Evolutionary conservation across 2,797 vertebrate genomes (phyloP), one percentile per base, ranked within the genome.

Genomic region (Esox lucius): DNA sequence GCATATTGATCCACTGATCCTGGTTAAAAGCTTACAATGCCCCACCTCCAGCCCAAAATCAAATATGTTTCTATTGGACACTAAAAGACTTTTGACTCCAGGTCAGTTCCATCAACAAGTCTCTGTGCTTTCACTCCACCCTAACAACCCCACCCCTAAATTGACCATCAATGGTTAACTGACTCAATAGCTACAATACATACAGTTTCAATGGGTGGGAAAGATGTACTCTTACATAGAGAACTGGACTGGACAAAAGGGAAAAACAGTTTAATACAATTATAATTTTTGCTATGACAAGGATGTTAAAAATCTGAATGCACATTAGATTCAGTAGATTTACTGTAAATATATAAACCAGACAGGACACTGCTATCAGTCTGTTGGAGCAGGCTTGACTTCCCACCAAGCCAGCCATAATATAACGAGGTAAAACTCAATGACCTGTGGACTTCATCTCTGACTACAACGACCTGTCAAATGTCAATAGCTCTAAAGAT

Each of bases 1-100:
- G 74, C 19, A 9, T 28, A 89, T 83, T 77, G 80, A 88, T 87
- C 78, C 24, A 80, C 70, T 70, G 65, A 35, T 26, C 16, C 59
- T 65, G 56, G 22, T 49, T 35, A 81, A 53, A 85, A 77, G 75
- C 31, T 24, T 59, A 6, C 75, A 26, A 39, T 22, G 46, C 13
- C 4, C 49, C 33, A 67, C 22, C 67, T 74, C 68, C 3, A 59
- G 16, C 70, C 24, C 35, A 35, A 71, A 70, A 76, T 39, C 46
- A 11, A 81, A 81, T n/a, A 59, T 59, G 68, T 74, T 66, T 7
- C 26, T 22, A 74, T 8, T 16, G 78, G 78, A 49, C 33, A 0
- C 75, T 83, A 86, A 88, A 42, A 13, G 74, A 85, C 80, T 19
- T 17, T 59, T 8, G 17, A 19, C 68, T 26, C 62, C 16, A 28